phyloP scores from a whole-genome alignment of 2,797 vertebrate genomes.

The Notolabrus celidotus region DNA sequence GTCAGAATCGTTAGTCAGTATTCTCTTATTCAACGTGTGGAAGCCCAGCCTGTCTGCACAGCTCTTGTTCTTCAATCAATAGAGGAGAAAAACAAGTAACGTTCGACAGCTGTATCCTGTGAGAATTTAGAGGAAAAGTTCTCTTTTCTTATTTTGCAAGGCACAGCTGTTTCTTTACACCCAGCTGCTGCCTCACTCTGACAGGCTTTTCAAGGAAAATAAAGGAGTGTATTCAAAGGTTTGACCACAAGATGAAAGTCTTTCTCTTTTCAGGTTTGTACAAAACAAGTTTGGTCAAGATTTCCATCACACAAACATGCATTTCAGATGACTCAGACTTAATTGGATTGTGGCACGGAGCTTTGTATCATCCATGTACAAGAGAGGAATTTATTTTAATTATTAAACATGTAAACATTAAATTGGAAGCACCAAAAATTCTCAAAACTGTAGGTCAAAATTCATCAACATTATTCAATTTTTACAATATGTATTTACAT shows the following conservation, averaged over 20 bases:
- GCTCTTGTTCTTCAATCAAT: background rate
- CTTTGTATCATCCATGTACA: no score
- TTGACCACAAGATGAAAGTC: background rate
- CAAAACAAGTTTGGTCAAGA: background rate
- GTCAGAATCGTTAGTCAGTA: conserved; percentile 1
- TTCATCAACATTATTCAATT: background rate
- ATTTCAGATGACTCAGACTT: no score
- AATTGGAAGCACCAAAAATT: background rate
- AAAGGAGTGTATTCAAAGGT: background rate
- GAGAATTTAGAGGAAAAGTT: background rate
- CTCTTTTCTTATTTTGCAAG: conserved; percentile 3
- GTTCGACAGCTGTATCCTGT: background rate
- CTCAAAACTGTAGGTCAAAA: background rate
- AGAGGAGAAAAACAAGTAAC: background rate
- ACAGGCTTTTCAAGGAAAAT: conserved; percentile 5
- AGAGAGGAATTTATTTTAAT: no score
- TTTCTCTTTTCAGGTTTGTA: background rate
- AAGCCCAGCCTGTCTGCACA: background rate
- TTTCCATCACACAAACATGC: no score
- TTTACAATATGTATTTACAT: background rate
- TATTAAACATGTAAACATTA: background rate
- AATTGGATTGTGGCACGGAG: no score
- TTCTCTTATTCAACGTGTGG: background rate
- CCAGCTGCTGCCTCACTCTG: background rate
- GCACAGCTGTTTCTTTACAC: background rate